Evolutionary conservation across 2,888 invertebrate species (phyloP).

Genomic region (Eremobia ochroleuca): DNA sequence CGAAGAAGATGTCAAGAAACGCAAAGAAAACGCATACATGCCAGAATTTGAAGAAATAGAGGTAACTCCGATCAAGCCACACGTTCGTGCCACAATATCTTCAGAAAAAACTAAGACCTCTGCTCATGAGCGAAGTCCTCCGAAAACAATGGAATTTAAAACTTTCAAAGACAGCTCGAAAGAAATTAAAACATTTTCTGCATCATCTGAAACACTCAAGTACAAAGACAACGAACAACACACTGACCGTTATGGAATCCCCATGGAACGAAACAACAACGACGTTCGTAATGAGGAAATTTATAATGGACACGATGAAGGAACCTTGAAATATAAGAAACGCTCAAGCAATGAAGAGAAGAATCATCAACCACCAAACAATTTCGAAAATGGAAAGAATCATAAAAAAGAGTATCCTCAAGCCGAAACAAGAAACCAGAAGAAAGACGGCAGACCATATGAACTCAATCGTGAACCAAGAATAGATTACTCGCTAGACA

Average conservation of each 20-base stretch:
- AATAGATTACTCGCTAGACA: conserved; percentile 87
- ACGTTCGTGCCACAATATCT: conserved; percentile 85
- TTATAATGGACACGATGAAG: conserved; percentile 86
- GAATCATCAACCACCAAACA: conserved; percentile 77
- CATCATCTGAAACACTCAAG: conserved; percentile 88
- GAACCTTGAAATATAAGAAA: conserved; percentile 88
- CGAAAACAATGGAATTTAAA: conserved; percentile 89
- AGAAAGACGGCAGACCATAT: conserved; percentile 80
- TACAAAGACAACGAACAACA: conserved; percentile 87
- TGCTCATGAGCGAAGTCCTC: conserved; percentile 84
- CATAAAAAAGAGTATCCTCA: conserved; percentile 86
- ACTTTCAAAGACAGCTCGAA: conserved; percentile 89
- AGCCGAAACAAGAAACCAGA: conserved; percentile 82
- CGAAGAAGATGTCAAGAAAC: conserved; percentile 85
- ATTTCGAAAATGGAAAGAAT: conserved; percentile 80
- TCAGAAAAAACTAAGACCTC: conserved; percentile 85
- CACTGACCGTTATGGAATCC: conserved; percentile 87
- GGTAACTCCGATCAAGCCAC: conserved; percentile 88
- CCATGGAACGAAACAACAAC: conserved; percentile 85
- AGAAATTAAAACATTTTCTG: conserved; percentile 89
- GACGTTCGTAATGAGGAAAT: conserved; percentile 81
- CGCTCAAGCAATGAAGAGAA: conserved; percentile 86
- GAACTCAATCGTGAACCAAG: conserved; percentile 82
- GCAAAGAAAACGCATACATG: conserved; percentile 87
- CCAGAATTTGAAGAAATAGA: conserved; percentile 90